Conservation (phyloP, 2,113 vertebrate genomes). For the Ifrita kowaldi region DNA sequence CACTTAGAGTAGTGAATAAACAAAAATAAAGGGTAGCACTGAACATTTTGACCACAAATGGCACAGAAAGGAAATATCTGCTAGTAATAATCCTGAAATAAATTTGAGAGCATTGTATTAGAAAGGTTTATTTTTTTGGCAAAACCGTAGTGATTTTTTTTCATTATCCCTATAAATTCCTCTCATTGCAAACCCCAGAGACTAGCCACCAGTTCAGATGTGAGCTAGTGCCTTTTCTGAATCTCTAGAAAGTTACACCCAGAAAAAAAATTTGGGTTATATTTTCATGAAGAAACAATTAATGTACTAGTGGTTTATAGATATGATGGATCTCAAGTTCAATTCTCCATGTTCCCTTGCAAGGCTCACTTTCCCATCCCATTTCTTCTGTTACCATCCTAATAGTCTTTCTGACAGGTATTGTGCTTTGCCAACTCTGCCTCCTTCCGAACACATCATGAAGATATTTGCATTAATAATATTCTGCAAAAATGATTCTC, state of each 20-base stretch:
- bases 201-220: not conserved
- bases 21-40: not conserved
- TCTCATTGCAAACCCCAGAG: not conserved
- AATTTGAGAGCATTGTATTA: not conserved
- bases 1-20: not conserved
- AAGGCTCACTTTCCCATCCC: not conserved
- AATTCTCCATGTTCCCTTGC: not conserved
- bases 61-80: not conserved
- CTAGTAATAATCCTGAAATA: not conserved
- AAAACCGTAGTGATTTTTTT: not conserved
- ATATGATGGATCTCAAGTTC: not conserved
- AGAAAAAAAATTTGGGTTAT: not conserved
- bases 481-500: not conserved
- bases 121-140: not conserved
- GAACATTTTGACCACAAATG: not conserved
- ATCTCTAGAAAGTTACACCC: not conserved
- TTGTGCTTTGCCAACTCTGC: not conserved
- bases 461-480: not conserved
- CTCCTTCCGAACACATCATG: not conserved
- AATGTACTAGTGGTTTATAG: not conserved
- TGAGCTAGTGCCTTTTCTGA: not conserved
- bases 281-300: not conserved
- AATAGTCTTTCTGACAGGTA: not conserved
- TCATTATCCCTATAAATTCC: not conserved
- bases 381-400: not conserved